Percentiles rank a stretch among this genome's conserved stretches.
Conservation (phyloP, 2,888 invertebrate species). For the Subacronicta megacephala region DNA sequence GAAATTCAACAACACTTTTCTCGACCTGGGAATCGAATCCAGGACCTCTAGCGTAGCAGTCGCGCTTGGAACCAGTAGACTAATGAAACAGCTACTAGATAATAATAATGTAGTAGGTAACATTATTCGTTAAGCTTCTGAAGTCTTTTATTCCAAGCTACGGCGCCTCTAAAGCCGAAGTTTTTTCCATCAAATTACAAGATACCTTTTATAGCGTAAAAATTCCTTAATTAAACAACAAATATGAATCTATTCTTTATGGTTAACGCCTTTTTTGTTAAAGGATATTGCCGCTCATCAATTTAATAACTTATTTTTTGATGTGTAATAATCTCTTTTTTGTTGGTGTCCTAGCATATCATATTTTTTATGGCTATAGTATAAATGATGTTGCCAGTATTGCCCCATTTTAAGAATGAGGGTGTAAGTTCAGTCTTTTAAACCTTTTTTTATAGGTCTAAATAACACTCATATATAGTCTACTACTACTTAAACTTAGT, state of each 20-base stretch:
- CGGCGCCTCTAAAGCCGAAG: slow-evolving; percentile 51
- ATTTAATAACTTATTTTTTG: slow-evolving; percentile 80
- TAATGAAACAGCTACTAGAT: too few relatives aligned
- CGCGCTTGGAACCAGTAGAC: too few relatives aligned
- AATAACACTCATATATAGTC: too few relatives aligned
- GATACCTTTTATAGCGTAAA: slow-evolving; percentile 81
- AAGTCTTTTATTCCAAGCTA: slow-evolving; percentile 63
- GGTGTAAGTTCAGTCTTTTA: slow-evolving; percentile 1
- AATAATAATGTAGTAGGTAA: slow-evolving; percentile 27
- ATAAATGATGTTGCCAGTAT: slow-evolving; percentile 40
- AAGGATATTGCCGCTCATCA: slow-evolving; percentile 82
- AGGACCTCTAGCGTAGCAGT: too few relatives aligned
- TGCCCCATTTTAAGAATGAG: slow-evolving; percentile 23
- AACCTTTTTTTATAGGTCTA: slow-evolving; percentile 19
- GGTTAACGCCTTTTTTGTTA: slow-evolving; percentile 83
- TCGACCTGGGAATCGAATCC: too few relatives aligned
- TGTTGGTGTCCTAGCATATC: slow-evolving; percentile 45
- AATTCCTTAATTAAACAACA: slow-evolving; percentile 85
- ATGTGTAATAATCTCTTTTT: slow-evolving; percentile 75
- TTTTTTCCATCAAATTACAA: slow-evolving; percentile 66
- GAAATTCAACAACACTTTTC: too few relatives aligned
- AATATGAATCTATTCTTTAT: slow-evolving; percentile 79
- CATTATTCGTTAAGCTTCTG: slow-evolving; percentile 68
- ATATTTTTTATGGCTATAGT: slow-evolving; percentile 48
- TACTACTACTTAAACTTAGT: too few relatives aligned